Percentiles rank a stretch among this genome's conserved stretches.
Evolutionary conservation across 2,888 invertebrate genomes (phyloP).

Genomic region (Xestoiulus laeticollis): DNA sequence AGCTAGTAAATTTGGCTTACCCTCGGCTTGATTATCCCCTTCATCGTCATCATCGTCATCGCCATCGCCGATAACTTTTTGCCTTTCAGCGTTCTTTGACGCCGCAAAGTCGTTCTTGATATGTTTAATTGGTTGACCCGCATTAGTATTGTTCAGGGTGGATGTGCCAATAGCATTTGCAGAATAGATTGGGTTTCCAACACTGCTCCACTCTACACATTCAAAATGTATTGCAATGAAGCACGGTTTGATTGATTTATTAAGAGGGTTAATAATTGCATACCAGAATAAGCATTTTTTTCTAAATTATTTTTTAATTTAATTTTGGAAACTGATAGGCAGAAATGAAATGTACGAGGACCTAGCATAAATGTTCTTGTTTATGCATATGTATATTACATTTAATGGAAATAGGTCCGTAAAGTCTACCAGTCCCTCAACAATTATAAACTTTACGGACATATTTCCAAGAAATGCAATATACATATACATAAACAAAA

Average conservation of each 20-base stretch:
- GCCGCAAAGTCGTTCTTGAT: conserved; percentile 56
- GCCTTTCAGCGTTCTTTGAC: conserved; percentile 54
- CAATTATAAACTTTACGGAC: no score
- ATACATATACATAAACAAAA: no score
- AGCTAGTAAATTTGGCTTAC: not conserved
- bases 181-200: conserved; percentile 91
- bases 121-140: conserved; percentile 56
- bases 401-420: no score
- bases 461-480: no score
- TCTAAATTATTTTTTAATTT: no score
- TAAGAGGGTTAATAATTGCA: no score
- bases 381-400: no score
- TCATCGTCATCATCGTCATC: conserved; percentile 10
- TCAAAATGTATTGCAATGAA: conserved; percentile 49
- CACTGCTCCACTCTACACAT: conserved; percentile 79
- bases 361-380: no score
- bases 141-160: conserved; percentile 56
- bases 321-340: no score
- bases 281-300: no score
- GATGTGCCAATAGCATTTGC: conserved; percentile 60
- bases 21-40: not conserved
- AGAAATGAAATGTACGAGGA: no score
- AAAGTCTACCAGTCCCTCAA: no score
- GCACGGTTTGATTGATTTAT: not conserved
- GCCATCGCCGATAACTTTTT: conserved; percentile 45